phyloP scores from a whole-genome alignment of 2,797 vertebrate genomes.

The Hoplostethus mediterraneus region DNA sequence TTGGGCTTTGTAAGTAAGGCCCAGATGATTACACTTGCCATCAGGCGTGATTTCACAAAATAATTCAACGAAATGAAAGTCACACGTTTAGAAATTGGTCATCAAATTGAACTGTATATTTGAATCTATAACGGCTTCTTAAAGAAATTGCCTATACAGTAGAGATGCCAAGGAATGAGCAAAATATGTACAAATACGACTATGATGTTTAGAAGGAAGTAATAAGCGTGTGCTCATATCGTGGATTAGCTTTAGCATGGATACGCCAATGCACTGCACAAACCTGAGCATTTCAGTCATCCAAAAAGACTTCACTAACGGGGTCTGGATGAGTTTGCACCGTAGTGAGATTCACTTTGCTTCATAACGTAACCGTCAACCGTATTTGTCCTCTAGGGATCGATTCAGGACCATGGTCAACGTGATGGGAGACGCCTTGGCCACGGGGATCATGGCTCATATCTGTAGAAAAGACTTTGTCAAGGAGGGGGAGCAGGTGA shows the following conservation, averaged over 20 bases:
- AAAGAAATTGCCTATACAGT: too few relatives aligned
- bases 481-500: conserved; percentile 93
- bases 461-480: conserved; percentile 97
- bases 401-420: conserved; percentile 99
- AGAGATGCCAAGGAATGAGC: background rate
- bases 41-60: background rate
- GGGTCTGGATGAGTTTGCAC: too few relatives aligned
- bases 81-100: background rate
- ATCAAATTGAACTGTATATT: background rate
- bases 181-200: background rate
- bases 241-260: background rate
- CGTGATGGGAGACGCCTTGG: conserved; percentile 95
- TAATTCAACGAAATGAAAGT: background rate
- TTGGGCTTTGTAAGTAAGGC: conserved; percentile 95
- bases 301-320: background rate
- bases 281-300: background rate
- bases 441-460: conserved; percentile 98
- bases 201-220: background rate
- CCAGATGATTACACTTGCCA: background rate
- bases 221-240: background rate
- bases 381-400: conserved; percentile 84
- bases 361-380: conserved; percentile 11
- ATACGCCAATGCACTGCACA: background rate
- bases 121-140: background rate
- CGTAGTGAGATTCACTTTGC: too few relatives aligned